These are phyloP conservation scores for Drosophila tristis DNA, from an alignment of 1,140 invertebrate species.

Conservation along the genomic window DNA sequence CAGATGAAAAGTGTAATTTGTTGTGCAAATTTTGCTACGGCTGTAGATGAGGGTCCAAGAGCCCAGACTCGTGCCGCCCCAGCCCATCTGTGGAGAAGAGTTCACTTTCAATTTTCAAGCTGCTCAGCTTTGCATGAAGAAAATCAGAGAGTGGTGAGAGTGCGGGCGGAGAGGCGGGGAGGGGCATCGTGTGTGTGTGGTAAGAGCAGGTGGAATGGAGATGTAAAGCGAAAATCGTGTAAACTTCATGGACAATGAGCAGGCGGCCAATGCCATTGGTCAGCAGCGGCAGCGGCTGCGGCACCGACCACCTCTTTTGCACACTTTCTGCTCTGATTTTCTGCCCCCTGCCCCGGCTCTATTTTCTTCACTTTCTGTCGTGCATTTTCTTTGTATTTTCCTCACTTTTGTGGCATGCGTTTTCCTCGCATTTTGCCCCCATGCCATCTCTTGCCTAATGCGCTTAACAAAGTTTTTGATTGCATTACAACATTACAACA, in stretches of 20 bases:
- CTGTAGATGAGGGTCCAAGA: too few species aligned
- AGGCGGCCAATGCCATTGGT: constrained; percentile 55
- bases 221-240: constrained; percentile 58
- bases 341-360: constrained; percentile 6
- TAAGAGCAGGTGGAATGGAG: constrained; percentile 51
- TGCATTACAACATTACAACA: constrained; percentile 50
- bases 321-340: too few species aligned
- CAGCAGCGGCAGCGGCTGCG: constrained; percentile 26
- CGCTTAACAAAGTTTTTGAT: constrained; percentile 77
- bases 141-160: neutral
- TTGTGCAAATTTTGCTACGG: constrained; percentile 25
- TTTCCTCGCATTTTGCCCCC: neutral
- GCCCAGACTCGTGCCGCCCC: too few species aligned
- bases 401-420: too few species aligned
- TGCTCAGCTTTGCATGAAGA: constrained; percentile 24
- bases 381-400: too few species aligned
- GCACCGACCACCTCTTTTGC: constrained; percentile 1
- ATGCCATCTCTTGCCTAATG: constrained; percentile 43
- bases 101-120: constrained; percentile 50
- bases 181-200: constrained; percentile 21
- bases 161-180: neutral
- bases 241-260: constrained; percentile 76
- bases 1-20: constrained; percentile 36
- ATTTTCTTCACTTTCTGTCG: constrained; percentile 22
- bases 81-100: neutral